Base-by-base conservation (phyloP, 37 sponge, comb jelly and placozoan species). In the Bolinopsis microptera region DNA sequence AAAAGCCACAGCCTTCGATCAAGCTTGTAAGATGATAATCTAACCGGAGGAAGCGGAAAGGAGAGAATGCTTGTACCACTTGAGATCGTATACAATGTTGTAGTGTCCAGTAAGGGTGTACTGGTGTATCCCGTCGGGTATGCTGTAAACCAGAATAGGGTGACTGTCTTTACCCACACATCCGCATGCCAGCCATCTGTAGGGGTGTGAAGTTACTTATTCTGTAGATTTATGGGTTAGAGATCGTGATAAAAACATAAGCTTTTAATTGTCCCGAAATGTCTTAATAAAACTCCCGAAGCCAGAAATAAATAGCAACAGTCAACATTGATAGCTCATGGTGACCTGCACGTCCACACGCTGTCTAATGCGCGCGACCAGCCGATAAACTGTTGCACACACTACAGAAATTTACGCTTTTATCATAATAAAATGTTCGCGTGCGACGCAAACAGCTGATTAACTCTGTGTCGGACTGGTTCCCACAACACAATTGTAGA, bases 41-140 rank as follows among this genome's bases (percentile, higher is more conserved):
- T n/a, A n/a, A 86, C 90, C 90, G 18, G 90, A 86, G 26, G 90
- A 86, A 8, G 90, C 90, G 22, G 90, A 86, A 5, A 86, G 61
- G 61, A 86, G 90, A n/a, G 90, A 41, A n/a, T 18, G 23, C 22
- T 86, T 86, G 90, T 86, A 38, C 90, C 90, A 86, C 61, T 86
- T 86, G 2, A 86, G 90, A 86, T 86, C 90, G 90, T 86, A 86
- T 8, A 86, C 5, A 40, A 86, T 86, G 61, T 86, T 86, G 61
- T 41, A 34, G 61, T 86, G 90, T 39, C 90, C 90, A 30, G 5
- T 35, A 5, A 86, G 48, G 26, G 90, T 86, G 90, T 86, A 86
- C 36, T 36, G 90, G n/a, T 41, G 61, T 0, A 3, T 25, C 25
- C 90, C 41, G 30, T 86, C 90, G 1, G 90, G 90, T 8, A 86